Conservation (phyloP, 2,888 invertebrate genomes). For the Chaetoderma sp. region DNA sequence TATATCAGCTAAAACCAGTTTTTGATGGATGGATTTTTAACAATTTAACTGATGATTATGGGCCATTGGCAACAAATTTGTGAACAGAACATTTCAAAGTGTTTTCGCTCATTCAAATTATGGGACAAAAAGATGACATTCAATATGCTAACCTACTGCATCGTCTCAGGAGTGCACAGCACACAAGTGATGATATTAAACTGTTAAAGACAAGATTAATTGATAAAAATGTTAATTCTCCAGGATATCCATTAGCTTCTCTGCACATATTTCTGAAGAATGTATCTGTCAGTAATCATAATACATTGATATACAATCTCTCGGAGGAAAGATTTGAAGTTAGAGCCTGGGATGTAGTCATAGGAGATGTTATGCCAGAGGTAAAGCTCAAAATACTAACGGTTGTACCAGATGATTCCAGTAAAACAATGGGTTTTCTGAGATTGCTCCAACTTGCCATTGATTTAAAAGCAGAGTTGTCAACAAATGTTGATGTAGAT, state of each 20-base stretch:
- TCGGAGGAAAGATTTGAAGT: too few relatives aligned
- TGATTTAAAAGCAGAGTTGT: not conserved
- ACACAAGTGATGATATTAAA: constrained; percentile 2
- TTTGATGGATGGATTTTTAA: too few relatives aligned
- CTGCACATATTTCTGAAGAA: constrained; percentile 4
- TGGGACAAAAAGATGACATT: constrained; percentile 29
- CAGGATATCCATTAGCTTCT: not conserved
- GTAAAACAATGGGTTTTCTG: constrained; percentile 12
- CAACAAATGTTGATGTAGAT: not conserved
- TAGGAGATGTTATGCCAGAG: too few relatives aligned
- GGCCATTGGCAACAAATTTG: constrained; percentile 32
- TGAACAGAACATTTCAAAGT: constrained; percentile 34
- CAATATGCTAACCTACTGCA: constrained; percentile 4
- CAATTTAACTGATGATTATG: too few relatives aligned
- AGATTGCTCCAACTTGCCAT: not conserved
- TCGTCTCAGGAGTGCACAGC: not conserved
- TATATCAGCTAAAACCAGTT: too few relatives aligned
- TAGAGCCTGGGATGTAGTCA: too few relatives aligned
- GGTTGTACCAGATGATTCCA: not conserved
- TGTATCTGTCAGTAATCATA: not conserved
- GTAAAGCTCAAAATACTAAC: too few relatives aligned
- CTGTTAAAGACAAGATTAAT: not conserved
- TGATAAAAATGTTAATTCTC: not conserved
- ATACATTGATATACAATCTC: too few relatives aligned
- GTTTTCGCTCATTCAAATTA: constrained; percentile 37